These are phyloP conservation scores for Omphaloscelis lunosa DNA, from an alignment of 2,888 invertebrate genomes.

Conservation along the genomic window DNA sequence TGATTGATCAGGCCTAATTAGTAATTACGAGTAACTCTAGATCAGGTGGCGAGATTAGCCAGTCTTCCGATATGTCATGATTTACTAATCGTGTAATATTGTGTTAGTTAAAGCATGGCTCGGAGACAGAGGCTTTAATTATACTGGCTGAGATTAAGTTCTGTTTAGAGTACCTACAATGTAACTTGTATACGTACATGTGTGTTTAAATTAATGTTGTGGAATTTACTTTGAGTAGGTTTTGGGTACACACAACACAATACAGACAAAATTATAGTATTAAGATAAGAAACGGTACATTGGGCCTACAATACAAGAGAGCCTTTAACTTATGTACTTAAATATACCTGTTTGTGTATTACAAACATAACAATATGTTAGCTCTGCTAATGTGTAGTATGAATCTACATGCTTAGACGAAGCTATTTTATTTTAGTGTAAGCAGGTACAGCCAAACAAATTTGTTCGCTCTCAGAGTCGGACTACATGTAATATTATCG, in stretches of 20 bases:
- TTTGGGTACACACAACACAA: background rate
- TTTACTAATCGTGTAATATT: constrained; percentile 44
- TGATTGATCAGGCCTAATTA: constrained; percentile 63
- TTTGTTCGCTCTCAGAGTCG: background rate
- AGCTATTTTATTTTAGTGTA: background rate
- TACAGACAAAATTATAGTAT: constrained; percentile 30
- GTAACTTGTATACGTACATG: constrained; percentile 19
- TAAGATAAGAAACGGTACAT: constrained; percentile 18
- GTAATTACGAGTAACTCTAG: constrained; percentile 56
- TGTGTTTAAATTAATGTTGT: constrained; percentile 23
- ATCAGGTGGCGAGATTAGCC: constrained; percentile 55
- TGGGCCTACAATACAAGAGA: background rate
- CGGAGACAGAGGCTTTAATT: constrained; percentile 15
- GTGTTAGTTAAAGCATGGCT: constrained; percentile 1
- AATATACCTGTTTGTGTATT: background rate
- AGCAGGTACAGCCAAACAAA: background rate
- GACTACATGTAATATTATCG: constrained; percentile 4
- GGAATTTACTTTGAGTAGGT: constrained; percentile 8
- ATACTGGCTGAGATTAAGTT: constrained; percentile 23
- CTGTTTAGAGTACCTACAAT: background rate
- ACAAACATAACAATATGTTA: background rate
- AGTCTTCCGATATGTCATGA: constrained; percentile 45
- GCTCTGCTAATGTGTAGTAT: background rate
- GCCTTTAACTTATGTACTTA: background rate
- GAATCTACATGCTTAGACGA: background rate